Conservation (phyloP, 2,113 vertebrate species). For the Ciconia stormi region DNA sequence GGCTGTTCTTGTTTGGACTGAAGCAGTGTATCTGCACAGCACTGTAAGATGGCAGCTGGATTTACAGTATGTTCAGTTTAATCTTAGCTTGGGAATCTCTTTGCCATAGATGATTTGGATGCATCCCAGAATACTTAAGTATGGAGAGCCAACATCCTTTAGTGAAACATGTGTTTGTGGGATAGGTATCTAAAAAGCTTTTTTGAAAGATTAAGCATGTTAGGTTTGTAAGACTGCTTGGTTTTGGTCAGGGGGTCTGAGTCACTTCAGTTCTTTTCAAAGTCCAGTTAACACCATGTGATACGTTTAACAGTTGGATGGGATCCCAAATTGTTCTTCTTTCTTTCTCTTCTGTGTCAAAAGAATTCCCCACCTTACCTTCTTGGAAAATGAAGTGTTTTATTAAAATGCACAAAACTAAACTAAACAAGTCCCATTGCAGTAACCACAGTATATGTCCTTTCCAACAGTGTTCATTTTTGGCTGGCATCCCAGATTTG, state of each 20-base stretch:
- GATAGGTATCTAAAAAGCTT: background rate
- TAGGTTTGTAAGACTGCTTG: background rate
- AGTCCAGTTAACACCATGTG: background rate
- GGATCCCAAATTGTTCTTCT: background rate
- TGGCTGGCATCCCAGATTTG: background rate
- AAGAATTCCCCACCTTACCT: background rate
- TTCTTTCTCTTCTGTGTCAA: background rate
- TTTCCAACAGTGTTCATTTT: background rate
- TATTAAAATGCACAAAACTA: background rate
- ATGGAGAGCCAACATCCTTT: background rate
- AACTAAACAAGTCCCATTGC: background rate
- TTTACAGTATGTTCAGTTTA: accelerated
- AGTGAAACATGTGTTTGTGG: background rate
- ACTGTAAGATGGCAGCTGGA: background rate
- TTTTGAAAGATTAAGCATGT: background rate
- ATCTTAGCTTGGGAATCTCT: background rate
- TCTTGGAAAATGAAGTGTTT: background rate
- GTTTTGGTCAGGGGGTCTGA: background rate
- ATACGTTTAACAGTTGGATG: accelerated
- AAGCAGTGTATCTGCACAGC: background rate
- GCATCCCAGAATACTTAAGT: background rate
- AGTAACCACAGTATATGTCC: background rate
- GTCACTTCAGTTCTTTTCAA: background rate
- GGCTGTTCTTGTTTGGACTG: background rate
- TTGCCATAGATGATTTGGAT: background rate